Base-by-base conservation (phyloP, 2,888 invertebrate species). In the Drosophila greeni region DNA sequence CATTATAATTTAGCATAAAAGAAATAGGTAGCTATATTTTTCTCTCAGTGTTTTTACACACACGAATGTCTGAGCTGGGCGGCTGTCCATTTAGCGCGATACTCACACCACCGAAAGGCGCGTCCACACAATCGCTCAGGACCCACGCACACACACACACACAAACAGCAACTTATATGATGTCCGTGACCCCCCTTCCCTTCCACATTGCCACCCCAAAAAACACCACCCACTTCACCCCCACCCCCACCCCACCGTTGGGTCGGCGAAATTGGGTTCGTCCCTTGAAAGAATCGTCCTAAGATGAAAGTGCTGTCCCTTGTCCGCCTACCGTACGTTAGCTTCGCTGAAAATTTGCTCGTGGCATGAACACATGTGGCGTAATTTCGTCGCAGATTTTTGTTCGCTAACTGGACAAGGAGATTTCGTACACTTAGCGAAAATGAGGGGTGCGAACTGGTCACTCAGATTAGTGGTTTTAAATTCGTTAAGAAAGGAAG, bases 351-450 rank as follows among this genome's bases (percentile, higher is more conserved):
- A 78, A 85, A 83, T 78, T 82, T 85, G 82, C 84, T 83, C 82
- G 74, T 85, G 84, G 84, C 85, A 81, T 75, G 82, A 82, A 76
- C 86, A 85, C 85, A 85, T 84, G 86, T 85, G 86, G 86, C 79
- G 86, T 82, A 81, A 85, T 85, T 85, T 85, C 82, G 84, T 85
- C 79, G 85, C 84, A 85, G 82, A 81, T 83, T 85, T 81, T 83
- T 72, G 77, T 77, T 77, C 84, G 72, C 82, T 77, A 85, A 79
- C 85, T 80, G 85, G 85, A 78, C 85, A 85, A 80, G 79, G 60
- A 79, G 79, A 84, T 74, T 83, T 69, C 56, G 24, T 83, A 70
- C 85, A 82, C 82, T 76, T 68, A 24, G 45, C n/a, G 24, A 14
- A 60, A 55, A 37, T 3, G 3, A 0, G 16, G 7, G 14, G 34